phyloP scores from a whole-genome alignment of 1,140 invertebrate species.

The Megalonaias nervosa region DNA sequence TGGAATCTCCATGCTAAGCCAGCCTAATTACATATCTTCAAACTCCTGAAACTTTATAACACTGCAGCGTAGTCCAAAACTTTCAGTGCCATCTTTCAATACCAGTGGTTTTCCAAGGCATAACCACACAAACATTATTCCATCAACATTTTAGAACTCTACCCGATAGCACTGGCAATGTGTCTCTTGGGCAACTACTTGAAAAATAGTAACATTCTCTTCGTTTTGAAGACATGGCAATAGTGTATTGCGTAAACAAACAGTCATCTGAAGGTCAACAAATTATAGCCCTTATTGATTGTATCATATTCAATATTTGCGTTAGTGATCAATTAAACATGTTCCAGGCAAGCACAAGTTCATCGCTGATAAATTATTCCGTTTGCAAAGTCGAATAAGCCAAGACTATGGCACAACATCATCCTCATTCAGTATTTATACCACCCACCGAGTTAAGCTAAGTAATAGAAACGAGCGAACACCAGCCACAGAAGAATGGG shows the following conservation, averaged over 20 bases:
- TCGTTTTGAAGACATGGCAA: conserved; percentile 14
- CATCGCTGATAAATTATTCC: neutral
- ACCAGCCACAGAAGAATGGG: too few species aligned
- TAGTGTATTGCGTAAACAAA: conserved; percentile 13
- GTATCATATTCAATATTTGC: neutral
- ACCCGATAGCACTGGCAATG: neutral
- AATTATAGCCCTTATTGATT: neutral
- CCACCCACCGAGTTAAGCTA: neutral
- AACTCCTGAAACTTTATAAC: neutral
- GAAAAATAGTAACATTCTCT: conserved; percentile 7
- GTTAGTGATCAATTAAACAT: neutral
- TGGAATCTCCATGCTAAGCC: neutral
- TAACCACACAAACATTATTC: neutral
- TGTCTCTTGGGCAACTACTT: conserved; percentile 2
- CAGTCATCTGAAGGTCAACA: conserved; percentile 6
- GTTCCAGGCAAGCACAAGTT: neutral
- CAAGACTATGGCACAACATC: neutral
- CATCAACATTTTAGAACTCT: conserved; percentile 22
- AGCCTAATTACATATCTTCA: conserved; percentile 10
- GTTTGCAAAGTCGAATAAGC: conserved; percentile 4
- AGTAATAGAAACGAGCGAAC: too few species aligned
- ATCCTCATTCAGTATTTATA: neutral
- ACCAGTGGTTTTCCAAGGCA: neutral
- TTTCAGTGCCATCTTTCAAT: neutral
- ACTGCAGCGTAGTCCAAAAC: conserved; percentile 16